A percentile compares a stretch with the other conserved stretches of the same genome.
These are phyloP conservation scores for Siphlonurus alternatus DNA, from an alignment of 2,888 invertebrate species.

Conservation along the genomic window DNA sequence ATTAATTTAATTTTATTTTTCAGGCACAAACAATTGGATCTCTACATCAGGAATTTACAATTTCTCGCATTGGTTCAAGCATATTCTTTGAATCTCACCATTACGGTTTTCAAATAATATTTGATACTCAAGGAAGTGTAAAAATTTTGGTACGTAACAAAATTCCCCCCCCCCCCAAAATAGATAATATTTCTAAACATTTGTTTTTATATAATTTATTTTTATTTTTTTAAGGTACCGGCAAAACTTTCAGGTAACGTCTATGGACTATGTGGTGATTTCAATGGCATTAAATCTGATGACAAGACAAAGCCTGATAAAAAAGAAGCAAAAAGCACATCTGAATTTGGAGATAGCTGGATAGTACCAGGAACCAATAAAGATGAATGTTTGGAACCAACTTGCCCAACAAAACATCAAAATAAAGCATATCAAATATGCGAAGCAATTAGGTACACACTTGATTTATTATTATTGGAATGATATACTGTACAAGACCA, in stretches of 20 bases:
- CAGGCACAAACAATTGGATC: conserved; percentile 42
- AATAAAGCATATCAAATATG: conserved; percentile 49
- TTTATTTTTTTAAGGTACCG: conserved; percentile 27
- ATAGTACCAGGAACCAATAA: conserved; percentile 14
- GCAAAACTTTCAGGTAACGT: conserved; percentile 42
- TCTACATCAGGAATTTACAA: conserved; percentile 43
- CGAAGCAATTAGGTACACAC: conserved; percentile 46
- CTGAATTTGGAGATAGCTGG: conserved; percentile 66
- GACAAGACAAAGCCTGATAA: conserved; percentile 59
- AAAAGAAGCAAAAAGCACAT: conserved; percentile 36
- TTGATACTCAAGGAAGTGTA: conserved; percentile 44
- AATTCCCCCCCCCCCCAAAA: neutral
- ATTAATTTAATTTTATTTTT: conserved; percentile 6
- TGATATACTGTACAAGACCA: no score
- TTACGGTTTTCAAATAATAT: conserved; percentile 57
- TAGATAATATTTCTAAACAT: no score
- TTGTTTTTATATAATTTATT: neutral
- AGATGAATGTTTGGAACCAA: conserved; percentile 31
- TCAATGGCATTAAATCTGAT: conserved; percentile 44
- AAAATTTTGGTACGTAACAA: conserved; percentile 45
- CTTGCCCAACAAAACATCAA: conserved; percentile 43
- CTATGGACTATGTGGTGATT: conserved; percentile 66
- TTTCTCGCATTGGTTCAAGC: conserved; percentile 50
- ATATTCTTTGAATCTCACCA: conserved; percentile 48
- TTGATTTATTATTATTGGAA: no score